Conservation (phyloP, 2,797 vertebrate genomes). For the Pagetopsis macropterus region DNA sequence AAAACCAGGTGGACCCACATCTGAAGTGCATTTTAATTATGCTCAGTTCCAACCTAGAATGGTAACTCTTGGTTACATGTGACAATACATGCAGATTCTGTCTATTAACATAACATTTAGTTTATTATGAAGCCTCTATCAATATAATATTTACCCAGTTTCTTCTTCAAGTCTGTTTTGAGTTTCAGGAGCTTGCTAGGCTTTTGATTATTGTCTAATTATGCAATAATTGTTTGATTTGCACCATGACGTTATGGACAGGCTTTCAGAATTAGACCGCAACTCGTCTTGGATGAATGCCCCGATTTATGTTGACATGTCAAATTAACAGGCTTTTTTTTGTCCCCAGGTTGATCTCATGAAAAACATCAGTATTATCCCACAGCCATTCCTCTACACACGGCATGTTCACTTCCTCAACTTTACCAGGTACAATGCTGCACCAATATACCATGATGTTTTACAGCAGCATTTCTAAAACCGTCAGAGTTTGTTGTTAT, state of each 20-base stretch:
- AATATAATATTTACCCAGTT: not conserved
- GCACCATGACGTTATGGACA: slow-evolving; percentile 7
- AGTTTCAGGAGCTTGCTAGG: slow-evolving; percentile 5
- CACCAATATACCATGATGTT: not conserved
- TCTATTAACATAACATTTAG: not conserved
- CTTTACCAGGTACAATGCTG: slow-evolving; percentile 90
- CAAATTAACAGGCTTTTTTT: slow-evolving; percentile 27
- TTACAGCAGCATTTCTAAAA: not conserved
- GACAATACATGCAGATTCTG: not conserved
- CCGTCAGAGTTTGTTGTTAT: not conserved
- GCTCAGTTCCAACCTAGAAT: not conserved
- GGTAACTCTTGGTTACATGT: not conserved
- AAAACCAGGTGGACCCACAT: slow-evolving; percentile 1
- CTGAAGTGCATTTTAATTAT: slow-evolving; percentile 8
- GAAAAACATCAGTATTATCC: slow-evolving; percentile 95
- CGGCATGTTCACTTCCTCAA: slow-evolving; percentile 99
- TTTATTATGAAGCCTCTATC: not conserved
- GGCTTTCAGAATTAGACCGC: not conserved
- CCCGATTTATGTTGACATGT: not conserved
- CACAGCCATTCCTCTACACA: slow-evolving; percentile 97
- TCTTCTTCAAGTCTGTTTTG: not conserved
- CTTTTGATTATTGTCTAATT: slow-evolving; percentile 27
- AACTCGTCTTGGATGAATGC: not conserved
- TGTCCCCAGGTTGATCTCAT: slow-evolving; percentile 92
- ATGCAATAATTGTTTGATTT: slow-evolving; percentile 34